Evolutionary conservation across 1,140 invertebrate genomes (phyloP), one percentile per base, ranked within the genome.

Genomic region (Battus philenor): DNA sequence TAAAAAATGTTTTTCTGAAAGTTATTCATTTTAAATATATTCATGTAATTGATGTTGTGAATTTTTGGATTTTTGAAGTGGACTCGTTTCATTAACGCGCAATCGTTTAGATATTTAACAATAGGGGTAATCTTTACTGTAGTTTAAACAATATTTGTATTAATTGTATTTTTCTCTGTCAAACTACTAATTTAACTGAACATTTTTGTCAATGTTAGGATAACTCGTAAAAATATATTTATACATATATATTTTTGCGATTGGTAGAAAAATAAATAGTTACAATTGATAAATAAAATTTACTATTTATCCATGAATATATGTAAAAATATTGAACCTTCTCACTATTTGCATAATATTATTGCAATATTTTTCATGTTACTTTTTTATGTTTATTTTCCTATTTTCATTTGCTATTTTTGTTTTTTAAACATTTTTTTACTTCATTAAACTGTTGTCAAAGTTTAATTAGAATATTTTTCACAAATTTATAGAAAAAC

Each of bases 221-320:
- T 27, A 20, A 6, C 24, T 30, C 11, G 29, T 30, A 11, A 30
- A 30, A 30, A 30, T 11, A 30, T 4, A 10, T 30, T 11, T 30
- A 11, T 30, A 30, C 29, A 30, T 30, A 30, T 30, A 30, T 30
- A 30, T 30, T 30, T 30, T 30, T 30, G 29, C 29, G 29, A 30
- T 11, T n/a, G 11, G 29, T 30, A 30, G 29, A 11, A 30, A 11
- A 30, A 30, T 1, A 11, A 30, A 30, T 11, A 11, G 6, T 20
- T 20, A 6, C n/a, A n/a, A 30, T 5, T 30, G 1, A 11, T 4
- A 30, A 30, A 30, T 30, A 11, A 30, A 11, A 30, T 11, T 1
- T 30, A 11, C 6, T 13, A 11, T 30, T 9, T 13, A 11, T 11
- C 10, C 9, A 27, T 10, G 12, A 30, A 30, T 30, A 30, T 10